Base-by-base conservation (phyloP, 2,888 invertebrate species). In the Noctua comes region DNA sequence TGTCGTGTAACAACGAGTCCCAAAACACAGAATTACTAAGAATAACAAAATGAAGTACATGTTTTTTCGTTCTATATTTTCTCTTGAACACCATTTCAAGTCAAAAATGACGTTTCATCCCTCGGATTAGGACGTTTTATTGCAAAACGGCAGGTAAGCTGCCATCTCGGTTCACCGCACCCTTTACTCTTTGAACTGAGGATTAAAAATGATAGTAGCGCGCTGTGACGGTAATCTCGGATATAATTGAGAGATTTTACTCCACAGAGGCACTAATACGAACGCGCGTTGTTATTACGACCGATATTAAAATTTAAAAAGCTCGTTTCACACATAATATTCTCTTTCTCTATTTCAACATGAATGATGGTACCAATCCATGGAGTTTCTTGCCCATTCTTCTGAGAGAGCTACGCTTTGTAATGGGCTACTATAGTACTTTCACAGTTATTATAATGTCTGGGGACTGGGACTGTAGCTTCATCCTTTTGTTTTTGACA, bases 171-270 rank as follows among this genome's bases (percentile, higher is more conserved):
- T 57, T 69, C 65, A 36, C 43, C 64, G 18, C 73, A 65, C 65
- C 57, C 36, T 70, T 51, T 36, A 54, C 36, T 80, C 69, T 80
- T 81, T 66, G 51, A 64, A 74, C 43, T 68, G 46, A 36, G 74
- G 51, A 78, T 82, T 83, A 82, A 74, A 80, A 77, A 83, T 68
- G 6, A 69, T 68, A 65, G 48, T n/a, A 54, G 36, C 21, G 6
- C 6, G n/a, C 46, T 59, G 40, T 66, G 57, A 24, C 43, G 66
- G 57, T 83, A 75, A 72, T 79, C 75, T 46, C 10, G 36, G 16
- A 27, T 57, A 48, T 79, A 64, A 78, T 79, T 74, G 69, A 69
- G 69, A 76, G 57, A 83, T 79, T 75, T 72, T 31, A 64, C 66
- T 62, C 11, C 27, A 48, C n/a, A 43, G 43, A 66, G n/a, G 8